Percentiles rank a stretch among this genome's conserved stretches.
These are phyloP conservation scores for Drosophila ochracea DNA, from an alignment of 2,888 invertebrate species.

Conservation along the genomic window DNA sequence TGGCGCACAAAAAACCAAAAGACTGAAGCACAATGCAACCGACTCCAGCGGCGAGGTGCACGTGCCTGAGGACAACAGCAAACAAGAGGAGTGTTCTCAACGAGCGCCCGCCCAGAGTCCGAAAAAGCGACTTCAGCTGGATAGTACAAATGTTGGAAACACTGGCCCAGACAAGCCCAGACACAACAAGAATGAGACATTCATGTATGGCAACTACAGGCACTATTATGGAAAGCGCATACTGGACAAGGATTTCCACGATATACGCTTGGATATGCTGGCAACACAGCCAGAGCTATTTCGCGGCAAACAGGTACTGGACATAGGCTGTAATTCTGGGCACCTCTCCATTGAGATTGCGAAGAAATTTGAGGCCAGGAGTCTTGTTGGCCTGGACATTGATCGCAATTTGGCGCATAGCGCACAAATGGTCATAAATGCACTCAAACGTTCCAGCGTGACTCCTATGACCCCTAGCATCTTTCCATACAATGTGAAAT, in stretches of 20 bases:
- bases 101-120: constrained; percentile 46
- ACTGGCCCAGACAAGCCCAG: constrained; percentile 25
- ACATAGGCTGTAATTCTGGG: constrained; percentile 96
- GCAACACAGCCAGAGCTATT: constrained; percentile 89
- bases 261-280: constrained; percentile 90
- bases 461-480: constrained; percentile 74
- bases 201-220: constrained; percentile 83
- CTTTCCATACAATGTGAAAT: constrained; percentile 92
- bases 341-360: constrained; percentile 92
- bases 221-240: constrained; percentile 94
- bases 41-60: not conserved
- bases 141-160: not conserved
- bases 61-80: constrained; percentile 1
- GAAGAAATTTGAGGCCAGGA: constrained; percentile 88
- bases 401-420: constrained; percentile 89
- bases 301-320: constrained; percentile 90
- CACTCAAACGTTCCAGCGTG: constrained; percentile 52
- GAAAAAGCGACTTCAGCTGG: constrained; percentile 61
- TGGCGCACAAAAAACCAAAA: constrained; percentile 36
- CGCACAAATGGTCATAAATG: constrained; percentile 59
- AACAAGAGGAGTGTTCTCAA: not conserved
- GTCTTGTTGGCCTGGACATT: constrained; percentile 93
- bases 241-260: constrained; percentile 87
- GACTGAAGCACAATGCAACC: constrained; percentile 28
- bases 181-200: constrained; percentile 59